Conservation (phyloP, 2,888 invertebrate genomes). For the Phania funesta region DNA sequence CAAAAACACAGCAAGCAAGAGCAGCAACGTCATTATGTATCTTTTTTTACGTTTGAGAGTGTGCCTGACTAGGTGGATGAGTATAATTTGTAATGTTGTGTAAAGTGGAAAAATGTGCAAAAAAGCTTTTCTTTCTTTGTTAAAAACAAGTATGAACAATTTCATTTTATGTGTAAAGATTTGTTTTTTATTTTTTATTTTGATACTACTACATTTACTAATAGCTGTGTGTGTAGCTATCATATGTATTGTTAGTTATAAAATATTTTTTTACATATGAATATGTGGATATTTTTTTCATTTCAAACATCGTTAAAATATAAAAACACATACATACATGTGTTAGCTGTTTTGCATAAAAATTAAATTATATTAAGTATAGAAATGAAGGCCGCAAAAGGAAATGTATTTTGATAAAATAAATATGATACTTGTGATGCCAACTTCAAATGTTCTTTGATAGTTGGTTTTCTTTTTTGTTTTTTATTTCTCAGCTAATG, state of each 20-base stretch:
- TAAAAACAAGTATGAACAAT: constrained; percentile 35
- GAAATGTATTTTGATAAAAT: constrained; percentile 18
- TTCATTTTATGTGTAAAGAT: constrained; percentile 35
- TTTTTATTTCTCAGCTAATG: constrained; percentile 34
- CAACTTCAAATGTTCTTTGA: constrained; percentile 50
- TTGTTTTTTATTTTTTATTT: background rate
- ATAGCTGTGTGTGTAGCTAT: too few relatives aligned
- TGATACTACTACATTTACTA: constrained; percentile 11
- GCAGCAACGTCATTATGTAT: background rate
- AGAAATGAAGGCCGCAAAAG: constrained; percentile 51
- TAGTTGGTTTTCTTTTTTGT: constrained; percentile 26
- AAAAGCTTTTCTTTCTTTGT: constrained; percentile 28
- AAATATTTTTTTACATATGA: constrained; percentile 9
- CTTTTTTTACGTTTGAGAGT: background rate
- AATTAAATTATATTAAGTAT: constrained; percentile 69
- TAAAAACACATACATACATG: background rate
- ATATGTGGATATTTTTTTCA: background rate
- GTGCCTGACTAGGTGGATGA: background rate
- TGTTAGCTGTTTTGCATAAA: constrained; percentile 60
- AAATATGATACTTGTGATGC: constrained; percentile 41
- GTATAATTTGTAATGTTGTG: constrained; percentile 53
- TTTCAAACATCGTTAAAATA: constrained; percentile 15
- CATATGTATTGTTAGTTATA: constrained; percentile 11
- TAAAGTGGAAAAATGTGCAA: constrained; percentile 63
- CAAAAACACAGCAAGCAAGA: constrained; percentile 9